Conservation (phyloP, 2,888 invertebrate genomes). For the Callosobruchus maculatus region DNA sequence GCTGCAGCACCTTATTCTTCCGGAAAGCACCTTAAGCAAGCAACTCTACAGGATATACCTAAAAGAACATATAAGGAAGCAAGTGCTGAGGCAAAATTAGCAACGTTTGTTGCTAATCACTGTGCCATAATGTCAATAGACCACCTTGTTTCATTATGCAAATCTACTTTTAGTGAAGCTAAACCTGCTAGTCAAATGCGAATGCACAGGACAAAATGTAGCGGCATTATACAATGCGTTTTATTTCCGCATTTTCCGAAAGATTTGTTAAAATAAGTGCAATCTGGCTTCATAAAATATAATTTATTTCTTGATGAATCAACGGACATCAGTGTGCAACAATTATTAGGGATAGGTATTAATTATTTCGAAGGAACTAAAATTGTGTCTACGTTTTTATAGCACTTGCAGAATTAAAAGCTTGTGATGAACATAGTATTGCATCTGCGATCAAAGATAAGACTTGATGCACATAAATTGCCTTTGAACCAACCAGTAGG, state of each 20-base stretch:
- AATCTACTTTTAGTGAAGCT: too few relatives aligned
- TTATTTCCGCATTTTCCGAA: neutral
- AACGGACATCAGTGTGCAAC: neutral
- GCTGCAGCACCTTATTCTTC: too few relatives aligned
- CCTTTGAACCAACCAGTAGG: constrained; percentile 5
- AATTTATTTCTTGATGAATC: neutral
- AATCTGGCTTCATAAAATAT: neutral
- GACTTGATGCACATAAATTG: neutral
- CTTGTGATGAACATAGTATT: neutral
- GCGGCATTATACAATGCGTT: too few relatives aligned
- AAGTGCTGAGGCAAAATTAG: too few relatives aligned
- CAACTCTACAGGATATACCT: too few relatives aligned
- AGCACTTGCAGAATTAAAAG: constrained; percentile 6
- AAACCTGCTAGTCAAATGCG: too few relatives aligned
- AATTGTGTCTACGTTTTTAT: neutral
- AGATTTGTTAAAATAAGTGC: neutral
- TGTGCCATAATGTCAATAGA: too few relatives aligned
- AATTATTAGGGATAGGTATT: neutral
- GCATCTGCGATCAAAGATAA: neutral
- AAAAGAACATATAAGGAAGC: too few relatives aligned
- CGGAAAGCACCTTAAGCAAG: too few relatives aligned
- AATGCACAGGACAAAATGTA: too few relatives aligned
- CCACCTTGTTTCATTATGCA: too few relatives aligned
- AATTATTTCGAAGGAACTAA: neutral
- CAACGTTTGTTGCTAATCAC: too few relatives aligned